These are phyloP conservation scores for Apteryx mantelli DNA, from an alignment of 2,113 vertebrate species.

Conservation along the genomic window DNA sequence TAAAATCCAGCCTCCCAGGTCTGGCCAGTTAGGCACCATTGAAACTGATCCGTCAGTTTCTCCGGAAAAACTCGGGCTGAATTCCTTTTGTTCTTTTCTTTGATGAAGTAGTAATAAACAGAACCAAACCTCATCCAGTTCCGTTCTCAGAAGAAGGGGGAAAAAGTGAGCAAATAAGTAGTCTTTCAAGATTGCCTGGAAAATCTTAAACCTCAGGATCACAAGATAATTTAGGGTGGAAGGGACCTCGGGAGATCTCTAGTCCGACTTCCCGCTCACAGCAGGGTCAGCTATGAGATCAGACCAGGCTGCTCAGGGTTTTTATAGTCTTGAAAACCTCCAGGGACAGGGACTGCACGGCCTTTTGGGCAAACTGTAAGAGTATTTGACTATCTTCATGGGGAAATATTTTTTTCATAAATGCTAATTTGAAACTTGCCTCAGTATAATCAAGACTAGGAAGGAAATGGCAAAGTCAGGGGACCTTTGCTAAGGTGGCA, in stretches of 20 bases:
- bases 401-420: rapidly evolving
- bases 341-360: not conserved
- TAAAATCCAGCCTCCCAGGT: not conserved
- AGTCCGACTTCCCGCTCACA: too few species aligned
- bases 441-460: not conserved
- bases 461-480: not conserved
- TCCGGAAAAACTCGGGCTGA: not conserved
- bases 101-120: not conserved
- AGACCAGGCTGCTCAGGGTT: too few species aligned
- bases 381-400: too few species aligned
- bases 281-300: too few species aligned
- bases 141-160: not conserved
- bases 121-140: not conserved
- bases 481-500: not conserved
- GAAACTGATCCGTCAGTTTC: not conserved
- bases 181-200: not conserved
- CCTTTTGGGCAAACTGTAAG: not conserved
- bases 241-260: not conserved
- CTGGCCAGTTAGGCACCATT: not conserved
- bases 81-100: not conserved
- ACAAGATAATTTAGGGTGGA: not conserved
- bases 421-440: not conserved
- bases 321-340: not conserved
- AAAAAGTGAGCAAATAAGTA: not conserved
- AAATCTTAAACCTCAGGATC: not conserved